A percentile compares a stretch with the other conserved stretches of the same genome.
Evolutionary conservation across 2,797 vertebrate genomes (phyloP).

Genomic region (Benthosema pterotum): DNA sequence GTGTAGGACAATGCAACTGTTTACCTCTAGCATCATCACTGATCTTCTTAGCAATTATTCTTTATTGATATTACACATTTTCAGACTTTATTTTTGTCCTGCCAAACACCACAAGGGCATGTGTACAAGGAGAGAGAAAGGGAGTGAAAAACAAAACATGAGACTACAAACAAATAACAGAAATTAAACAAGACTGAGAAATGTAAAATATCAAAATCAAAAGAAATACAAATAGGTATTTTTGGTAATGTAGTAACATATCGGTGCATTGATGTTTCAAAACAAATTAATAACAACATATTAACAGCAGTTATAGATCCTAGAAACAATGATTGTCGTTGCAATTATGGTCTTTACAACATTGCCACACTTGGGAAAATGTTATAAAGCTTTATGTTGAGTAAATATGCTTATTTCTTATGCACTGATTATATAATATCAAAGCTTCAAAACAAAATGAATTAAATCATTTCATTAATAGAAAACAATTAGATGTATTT

Average conservation of each 20-base stretch:
- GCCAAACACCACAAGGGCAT: constrained; percentile 30
- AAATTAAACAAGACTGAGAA: constrained; percentile 40
- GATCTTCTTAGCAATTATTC: constrained; percentile 43
- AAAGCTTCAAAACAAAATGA: constrained; percentile 67
- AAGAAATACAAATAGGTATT: constrained; percentile 34
- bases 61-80: constrained; percentile 48
- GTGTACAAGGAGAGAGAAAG: constrained; percentile 34
- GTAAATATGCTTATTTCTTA: constrained; percentile 60
- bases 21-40: constrained; percentile 45
- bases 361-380: constrained; percentile 55
- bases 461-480: constrained; percentile 54
- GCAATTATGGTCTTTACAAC: constrained; percentile 64
- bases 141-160: constrained; percentile 42
- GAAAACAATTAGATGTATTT: constrained; percentile 39
- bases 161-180: constrained; percentile 36
- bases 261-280: constrained; percentile 26
- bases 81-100: constrained; percentile 24
- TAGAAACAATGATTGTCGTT: constrained; percentile 68
- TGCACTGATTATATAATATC: constrained; percentile 63
- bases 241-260: constrained; percentile 39
- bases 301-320: constrained; percentile 57
- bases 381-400: constrained; percentile 56
- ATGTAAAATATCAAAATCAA: constrained; percentile 42
- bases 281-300: constrained; percentile 47
- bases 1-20: constrained; percentile 54